A percentile compares a stretch with the other conserved stretches of the same genome.
These are phyloP conservation scores for Dendroctonus ponderosae DNA, from an alignment of 1,140 invertebrate species.

Conservation along the genomic window DNA sequence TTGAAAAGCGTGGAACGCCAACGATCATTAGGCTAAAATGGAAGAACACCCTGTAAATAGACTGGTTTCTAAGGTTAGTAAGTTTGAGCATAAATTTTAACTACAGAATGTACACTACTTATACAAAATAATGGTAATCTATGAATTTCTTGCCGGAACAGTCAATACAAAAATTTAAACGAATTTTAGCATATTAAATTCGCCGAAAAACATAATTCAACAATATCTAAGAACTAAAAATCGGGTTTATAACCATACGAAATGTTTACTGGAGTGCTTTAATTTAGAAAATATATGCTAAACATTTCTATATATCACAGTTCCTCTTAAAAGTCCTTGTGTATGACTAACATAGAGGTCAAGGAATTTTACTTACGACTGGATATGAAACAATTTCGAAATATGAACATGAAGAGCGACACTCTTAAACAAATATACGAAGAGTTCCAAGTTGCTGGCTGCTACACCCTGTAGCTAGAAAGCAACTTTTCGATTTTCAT, in stretches of 20 bases:
- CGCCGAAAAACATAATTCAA: neutral
- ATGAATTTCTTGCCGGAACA: neutral
- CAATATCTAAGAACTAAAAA: neutral
- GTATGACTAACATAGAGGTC: too few relatives aligned
- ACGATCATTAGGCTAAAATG: too few relatives aligned
- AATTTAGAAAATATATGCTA: too few relatives aligned
- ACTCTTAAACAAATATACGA: too few relatives aligned
- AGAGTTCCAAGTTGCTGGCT: too few relatives aligned
- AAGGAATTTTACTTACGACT: constrained; percentile 10
- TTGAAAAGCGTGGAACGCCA: too few relatives aligned
- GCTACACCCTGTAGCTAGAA: too few relatives aligned
- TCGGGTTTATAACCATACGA: neutral
- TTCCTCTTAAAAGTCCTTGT: constrained; percentile 16
- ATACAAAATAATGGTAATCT: neutral
- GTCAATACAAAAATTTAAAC: too few relatives aligned
- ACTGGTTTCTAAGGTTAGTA: neutral
- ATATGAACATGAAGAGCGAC: neutral
- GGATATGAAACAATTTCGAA: constrained; percentile 2
- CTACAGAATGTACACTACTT: neutral
- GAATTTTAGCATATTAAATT: too few relatives aligned
- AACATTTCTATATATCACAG: constrained; percentile 6
- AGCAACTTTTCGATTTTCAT: neutral
- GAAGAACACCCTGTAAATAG: too few relatives aligned
- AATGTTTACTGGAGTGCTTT: neutral
- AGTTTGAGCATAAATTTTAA: neutral